phyloP scores from a whole-genome alignment of 2,113 vertebrate species.

The Ammospiza caudacuta region DNA sequence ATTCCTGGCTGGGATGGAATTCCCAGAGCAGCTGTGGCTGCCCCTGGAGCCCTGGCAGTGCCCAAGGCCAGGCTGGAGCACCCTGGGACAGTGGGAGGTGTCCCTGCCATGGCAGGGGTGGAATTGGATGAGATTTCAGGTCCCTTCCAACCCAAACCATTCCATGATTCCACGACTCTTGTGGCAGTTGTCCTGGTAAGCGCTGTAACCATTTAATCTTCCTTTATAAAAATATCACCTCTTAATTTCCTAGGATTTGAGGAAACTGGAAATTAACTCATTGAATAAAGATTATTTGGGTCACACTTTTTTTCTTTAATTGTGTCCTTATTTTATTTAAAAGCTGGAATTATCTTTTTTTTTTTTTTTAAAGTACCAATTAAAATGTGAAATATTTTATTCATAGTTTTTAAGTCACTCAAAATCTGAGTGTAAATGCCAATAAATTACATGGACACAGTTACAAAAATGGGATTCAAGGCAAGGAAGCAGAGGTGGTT shows the following conservation, averaged over 20 bases:
- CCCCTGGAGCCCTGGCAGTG: too few relatives aligned
- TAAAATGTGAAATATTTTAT: background rate
- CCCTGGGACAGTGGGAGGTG: rapidly evolving
- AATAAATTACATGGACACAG: background rate
- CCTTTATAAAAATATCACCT: background rate
- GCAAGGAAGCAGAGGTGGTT: background rate
- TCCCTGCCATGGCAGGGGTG: background rate
- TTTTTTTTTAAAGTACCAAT: rapidly evolving
- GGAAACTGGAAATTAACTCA: background rate
- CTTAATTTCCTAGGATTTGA: background rate
- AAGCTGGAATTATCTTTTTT: background rate
- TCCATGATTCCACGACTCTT: background rate
- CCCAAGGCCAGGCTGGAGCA: too few relatives aligned
- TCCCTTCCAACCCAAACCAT: too few relatives aligned
- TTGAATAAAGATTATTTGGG: background rate
- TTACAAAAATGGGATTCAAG: background rate
- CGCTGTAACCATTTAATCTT: rapidly evolving
- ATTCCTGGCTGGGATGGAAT: too few relatives aligned
- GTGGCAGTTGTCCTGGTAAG: background rate
- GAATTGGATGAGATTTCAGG: background rate
- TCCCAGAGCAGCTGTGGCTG: too few relatives aligned
- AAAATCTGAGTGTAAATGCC: background rate
- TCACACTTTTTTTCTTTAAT: background rate
- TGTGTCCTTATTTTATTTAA: background rate
- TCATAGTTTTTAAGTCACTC: rapidly evolving